Evolutionary conservation across 2,797 vertebrate genomes (phyloP), one percentile per base, ranked within the genome.

Genomic region (Peromyscus eremicus): DNA sequence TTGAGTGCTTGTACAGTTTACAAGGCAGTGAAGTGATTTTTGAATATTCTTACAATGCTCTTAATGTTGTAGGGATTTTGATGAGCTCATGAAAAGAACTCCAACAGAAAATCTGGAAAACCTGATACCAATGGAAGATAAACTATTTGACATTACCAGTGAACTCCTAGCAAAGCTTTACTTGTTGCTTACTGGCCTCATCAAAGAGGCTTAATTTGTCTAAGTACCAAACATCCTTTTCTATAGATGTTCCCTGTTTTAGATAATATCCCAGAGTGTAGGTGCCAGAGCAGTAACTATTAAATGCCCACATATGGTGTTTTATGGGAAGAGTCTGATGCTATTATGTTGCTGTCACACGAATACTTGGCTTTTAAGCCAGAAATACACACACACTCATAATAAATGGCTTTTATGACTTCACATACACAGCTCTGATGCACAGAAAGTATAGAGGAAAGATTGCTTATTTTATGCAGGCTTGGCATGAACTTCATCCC

Each of bases 351-450:
- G 77, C 93, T 98, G 94, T 96, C 95, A 93, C 86, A 96, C 97
- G 95, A 97, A 94, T 70, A 95, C 62, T 49, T 95, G 92, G 95
- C 92, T 96, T 40, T 87, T 75, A 93, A 94, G 89, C 94, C 77
- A 96, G n/a, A 29, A 70, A 91, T 95, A 97, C 96, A 97, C 85
- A 97, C 85, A 96, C 96, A 83, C 93, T 97, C 94, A 97, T 96
- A 97, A 96, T 97, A 96, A 97, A 94, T 95, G 90, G 94, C 66
- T 94, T 97, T 97, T 97, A 97, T 97, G 94, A 94, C 94, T 96
- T 97, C 92, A 94, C 68, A 96, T 97, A 91, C 93, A 97, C 84
- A 97, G 68, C 32, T 82, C 90, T 43, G 81, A 97, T 90, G 90
- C 75, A 52, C 92, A 97, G 93, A 96, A 96, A 94, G 77, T 77